phyloP scores from a whole-genome alignment of 1,140 invertebrate genomes.

The Panagrolaimus sp. region DNA sequence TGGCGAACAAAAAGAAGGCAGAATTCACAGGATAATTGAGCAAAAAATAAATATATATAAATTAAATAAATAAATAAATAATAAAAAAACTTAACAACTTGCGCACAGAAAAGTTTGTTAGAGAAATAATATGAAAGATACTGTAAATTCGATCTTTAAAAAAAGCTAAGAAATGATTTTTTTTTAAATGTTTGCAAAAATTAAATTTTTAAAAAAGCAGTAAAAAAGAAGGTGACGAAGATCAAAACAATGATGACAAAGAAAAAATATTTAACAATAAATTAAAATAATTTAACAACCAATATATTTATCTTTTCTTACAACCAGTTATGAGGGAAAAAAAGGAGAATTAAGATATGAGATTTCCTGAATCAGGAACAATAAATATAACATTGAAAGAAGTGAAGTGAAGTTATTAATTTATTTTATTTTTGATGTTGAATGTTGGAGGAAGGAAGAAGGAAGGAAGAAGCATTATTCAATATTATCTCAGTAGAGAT shows the following conservation, averaged over 20 bases:
- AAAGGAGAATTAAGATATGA: no score
- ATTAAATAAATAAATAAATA: slow-evolving; percentile 2
- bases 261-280: background rate
- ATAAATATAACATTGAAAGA: no score
- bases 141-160: background rate
- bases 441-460: slow-evolving; percentile 5
- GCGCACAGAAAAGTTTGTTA: background rate
- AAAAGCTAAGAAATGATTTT: background rate
- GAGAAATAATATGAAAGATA: slow-evolving; percentile 4
- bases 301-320: background rate
- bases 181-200: background rate
- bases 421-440: slow-evolving; percentile 5
- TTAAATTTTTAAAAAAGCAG: background rate
- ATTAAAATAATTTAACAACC: slow-evolving; percentile 9
- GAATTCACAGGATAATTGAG: slow-evolving; percentile 14
- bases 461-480: no score
- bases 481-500: slow-evolving; percentile 15
- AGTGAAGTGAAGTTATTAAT: no score
- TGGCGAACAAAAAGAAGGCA: slow-evolving; percentile 13
- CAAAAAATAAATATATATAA: slow-evolving; percentile 13
- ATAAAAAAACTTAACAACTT: slow-evolving; percentile 11
- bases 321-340: no score
- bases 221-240: slow-evolving; percentile 1
- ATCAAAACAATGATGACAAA: no score
- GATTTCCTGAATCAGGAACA: no score